These are phyloP conservation scores for Clarias macrocephalus DNA, from an alignment of 2,113 vertebrate species.

Conservation along the genomic window DNA sequence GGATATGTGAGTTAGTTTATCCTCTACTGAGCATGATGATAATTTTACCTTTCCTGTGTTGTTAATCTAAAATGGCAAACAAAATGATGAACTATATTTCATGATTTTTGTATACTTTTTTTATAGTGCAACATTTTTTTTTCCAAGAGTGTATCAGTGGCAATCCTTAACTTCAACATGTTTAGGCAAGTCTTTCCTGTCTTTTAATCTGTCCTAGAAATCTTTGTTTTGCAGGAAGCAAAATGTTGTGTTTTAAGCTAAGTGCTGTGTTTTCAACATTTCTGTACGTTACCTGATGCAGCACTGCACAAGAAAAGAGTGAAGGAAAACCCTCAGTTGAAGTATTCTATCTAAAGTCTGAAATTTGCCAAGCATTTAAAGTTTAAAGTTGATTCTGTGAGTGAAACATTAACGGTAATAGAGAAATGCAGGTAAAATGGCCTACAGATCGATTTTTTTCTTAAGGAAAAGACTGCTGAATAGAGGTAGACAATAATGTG, in stretches of 20 bases:
- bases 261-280: not conserved
- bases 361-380: not conserved
- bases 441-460: not conserved
- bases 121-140: too few species aligned
- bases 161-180: not conserved
- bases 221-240: not conserved
- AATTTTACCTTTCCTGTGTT: too few species aligned
- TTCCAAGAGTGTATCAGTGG: not conserved
- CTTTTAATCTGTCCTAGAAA: not conserved
- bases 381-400: not conserved
- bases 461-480: not conserved
- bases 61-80: too few species aligned
- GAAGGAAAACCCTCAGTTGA: not conserved
- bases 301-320: not conserved
- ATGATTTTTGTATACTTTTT: too few species aligned
- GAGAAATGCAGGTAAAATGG: not conserved
- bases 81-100: too few species aligned
- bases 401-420: not conserved
- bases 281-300: not conserved
- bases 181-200: not conserved
- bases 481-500: not conserved
- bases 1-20: too few species aligned
- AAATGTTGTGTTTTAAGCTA: not conserved
- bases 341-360: too few species aligned
- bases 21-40: too few species aligned